Percentiles rank a stretch among this genome's conserved stretches.
Conservation (phyloP, 1,140 invertebrate species). For the Drosophila subobscura region DNA sequence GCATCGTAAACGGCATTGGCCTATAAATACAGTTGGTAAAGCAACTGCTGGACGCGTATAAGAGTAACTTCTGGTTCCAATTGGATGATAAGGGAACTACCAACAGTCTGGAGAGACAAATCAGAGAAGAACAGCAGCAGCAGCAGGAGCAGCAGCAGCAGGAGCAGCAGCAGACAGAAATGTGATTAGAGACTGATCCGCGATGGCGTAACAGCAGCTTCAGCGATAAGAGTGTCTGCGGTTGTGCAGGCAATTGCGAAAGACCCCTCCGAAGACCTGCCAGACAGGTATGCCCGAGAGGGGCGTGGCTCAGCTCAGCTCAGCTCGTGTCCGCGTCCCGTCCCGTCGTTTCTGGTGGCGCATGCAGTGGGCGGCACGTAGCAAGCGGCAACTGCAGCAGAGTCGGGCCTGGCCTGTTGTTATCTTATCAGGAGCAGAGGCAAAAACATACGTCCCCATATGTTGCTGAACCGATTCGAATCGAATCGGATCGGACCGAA, state of each 20-base stretch:
- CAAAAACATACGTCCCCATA: conserved; percentile 29
- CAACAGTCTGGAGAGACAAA: neutral
- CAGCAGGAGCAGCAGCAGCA: too few species aligned
- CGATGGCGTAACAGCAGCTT: conserved; percentile 21
- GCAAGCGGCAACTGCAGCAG: conserved; percentile 12
- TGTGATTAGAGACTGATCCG: conserved; percentile 9
- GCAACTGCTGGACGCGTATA: too few species aligned
- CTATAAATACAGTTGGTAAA: conserved; percentile 30
- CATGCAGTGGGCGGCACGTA: conserved; percentile 70
- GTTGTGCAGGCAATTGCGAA: conserved; percentile 27
- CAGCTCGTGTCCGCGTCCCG: neutral
- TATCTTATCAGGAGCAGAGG: conserved; percentile 58
- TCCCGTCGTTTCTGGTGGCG: conserved; percentile 15
- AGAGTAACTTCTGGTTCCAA: neutral
- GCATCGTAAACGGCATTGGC: conserved; percentile 47
- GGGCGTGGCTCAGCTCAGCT: conserved; percentile 5
- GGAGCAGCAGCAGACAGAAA: neutral
- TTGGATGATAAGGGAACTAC: neutral
- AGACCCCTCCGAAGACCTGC: conserved; percentile 17
- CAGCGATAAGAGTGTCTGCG: conserved; percentile 22
- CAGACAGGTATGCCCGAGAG: conserved; percentile 13
- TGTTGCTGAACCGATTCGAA: conserved; percentile 29
- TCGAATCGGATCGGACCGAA: conserved; percentile 25
- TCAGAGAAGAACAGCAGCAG: neutral
- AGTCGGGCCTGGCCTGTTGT: conserved; percentile 14